Conservation (phyloP, 2,797 vertebrate genomes). For the Lagocephalus sceleratus region DNA sequence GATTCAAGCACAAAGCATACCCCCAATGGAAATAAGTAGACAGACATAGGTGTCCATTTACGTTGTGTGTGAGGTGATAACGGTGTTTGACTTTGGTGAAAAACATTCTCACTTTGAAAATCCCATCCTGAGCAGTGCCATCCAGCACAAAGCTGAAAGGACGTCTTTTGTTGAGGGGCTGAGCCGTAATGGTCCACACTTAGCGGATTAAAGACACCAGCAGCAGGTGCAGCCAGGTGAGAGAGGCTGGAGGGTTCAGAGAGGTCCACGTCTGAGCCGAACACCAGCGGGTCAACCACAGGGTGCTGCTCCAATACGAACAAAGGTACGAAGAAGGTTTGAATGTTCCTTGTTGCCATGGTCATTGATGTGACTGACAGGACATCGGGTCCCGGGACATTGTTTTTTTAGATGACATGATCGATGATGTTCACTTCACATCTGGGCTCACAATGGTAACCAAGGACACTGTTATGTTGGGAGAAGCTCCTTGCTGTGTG, state of each 20-base stretch:
- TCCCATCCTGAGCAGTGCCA: slow-evolving; percentile 25
- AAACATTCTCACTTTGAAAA: slow-evolving; percentile 33
- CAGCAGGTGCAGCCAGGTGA: slow-evolving; percentile 45
- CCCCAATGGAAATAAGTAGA: slow-evolving; percentile 6
- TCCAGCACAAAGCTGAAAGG: slow-evolving; percentile 53
- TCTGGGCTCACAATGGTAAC: not conserved
- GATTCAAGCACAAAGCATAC: too few relatives aligned
- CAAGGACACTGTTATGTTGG: not conserved
- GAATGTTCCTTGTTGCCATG: not conserved
- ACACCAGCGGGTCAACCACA: slow-evolving; percentile 43
- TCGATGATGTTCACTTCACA: not conserved
- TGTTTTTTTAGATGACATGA: not conserved
- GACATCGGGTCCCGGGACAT: not conserved
- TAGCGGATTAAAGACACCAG: slow-evolving; percentile 49
- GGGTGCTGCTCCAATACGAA: slow-evolving; percentile 29
- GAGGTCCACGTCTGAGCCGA: slow-evolving; percentile 53
- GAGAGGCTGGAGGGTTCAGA: slow-evolving; percentile 45
- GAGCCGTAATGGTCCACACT: slow-evolving; percentile 50
- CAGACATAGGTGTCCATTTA: not conserved
- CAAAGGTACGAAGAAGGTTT: slow-evolving; percentile 12
- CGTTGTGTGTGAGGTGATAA: not conserved
- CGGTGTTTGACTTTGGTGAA: slow-evolving; percentile 14
- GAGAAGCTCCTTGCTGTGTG: not conserved
- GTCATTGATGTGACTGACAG: not conserved
- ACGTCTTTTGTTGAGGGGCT: slow-evolving; percentile 53